Evolutionary conservation across 1,140 invertebrate species (phyloP).

Genomic region (Habropoda laboriosa): DNA sequence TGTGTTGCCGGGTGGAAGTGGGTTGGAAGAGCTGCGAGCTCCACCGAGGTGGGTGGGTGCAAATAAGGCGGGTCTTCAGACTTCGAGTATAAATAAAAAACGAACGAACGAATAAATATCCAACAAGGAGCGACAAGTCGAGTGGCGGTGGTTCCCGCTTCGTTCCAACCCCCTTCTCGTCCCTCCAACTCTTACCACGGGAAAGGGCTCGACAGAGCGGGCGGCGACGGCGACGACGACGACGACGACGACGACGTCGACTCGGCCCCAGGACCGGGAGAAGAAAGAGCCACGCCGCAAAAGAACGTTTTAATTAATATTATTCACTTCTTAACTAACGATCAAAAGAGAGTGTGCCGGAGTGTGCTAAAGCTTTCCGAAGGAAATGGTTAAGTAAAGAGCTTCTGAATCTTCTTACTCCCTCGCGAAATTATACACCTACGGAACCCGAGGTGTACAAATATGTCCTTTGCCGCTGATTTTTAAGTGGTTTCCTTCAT

Average conservation of each 20-base stretch:
- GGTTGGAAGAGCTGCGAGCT: conserved; percentile 21
- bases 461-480: neutral
- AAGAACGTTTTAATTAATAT: conserved; percentile 81
- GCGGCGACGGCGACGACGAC: neutral
- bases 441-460: no score
- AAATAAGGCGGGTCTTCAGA: conserved; percentile 78
- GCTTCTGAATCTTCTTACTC: conserved; percentile 15
- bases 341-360: conserved; percentile 73
- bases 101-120: conserved; percentile 80
- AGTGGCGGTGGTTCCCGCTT: conserved; percentile 65
- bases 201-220: conserved; percentile 32
- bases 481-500: neutral
- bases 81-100: conserved; percentile 79
- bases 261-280: conserved; percentile 16
- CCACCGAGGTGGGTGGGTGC: conserved; percentile 62
- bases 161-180: conserved; percentile 21
- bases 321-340: conserved; percentile 78
- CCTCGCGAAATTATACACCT: neutral
- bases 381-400: conserved; percentile 31
- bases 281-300: conserved; percentile 70
- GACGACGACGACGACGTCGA: conserved; percentile 7
- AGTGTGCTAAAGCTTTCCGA: conserved; percentile 18
- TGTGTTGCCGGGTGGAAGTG: conserved; percentile 46
- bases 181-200: neutral
- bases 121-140: conserved; percentile 77